Evolutionary conservation across 2,797 vertebrate species (phyloP).

Genomic region (Sebastes itinus): DNA sequence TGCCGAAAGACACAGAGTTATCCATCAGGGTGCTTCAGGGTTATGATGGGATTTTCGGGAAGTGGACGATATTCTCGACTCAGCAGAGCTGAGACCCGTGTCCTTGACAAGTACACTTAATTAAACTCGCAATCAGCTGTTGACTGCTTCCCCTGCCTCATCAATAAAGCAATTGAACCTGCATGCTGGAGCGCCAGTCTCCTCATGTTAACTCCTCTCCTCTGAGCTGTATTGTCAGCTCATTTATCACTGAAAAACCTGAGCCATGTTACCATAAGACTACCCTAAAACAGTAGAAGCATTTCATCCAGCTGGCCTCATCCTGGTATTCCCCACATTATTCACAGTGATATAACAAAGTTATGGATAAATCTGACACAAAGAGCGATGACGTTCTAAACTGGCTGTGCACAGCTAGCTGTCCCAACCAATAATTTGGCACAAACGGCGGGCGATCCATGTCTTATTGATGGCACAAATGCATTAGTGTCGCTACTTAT

Average conservation of each 20-base stretch:
- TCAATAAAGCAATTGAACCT: constrained; percentile 57
- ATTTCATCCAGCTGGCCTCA: neutral
- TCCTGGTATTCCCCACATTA: neutral
- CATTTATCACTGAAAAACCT: constrained; percentile 23
- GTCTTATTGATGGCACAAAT: constrained; percentile 15
- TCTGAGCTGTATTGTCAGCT: constrained; percentile 8
- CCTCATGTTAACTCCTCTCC: constrained; percentile 34
- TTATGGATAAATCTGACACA: neutral
- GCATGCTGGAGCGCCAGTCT: constrained; percentile 19
- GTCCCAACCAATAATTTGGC: neutral
- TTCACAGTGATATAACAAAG: neutral
- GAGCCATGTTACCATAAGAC: neutral
- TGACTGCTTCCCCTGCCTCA: constrained; percentile 50
- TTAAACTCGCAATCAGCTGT: constrained; percentile 67
- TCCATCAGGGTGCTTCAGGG: constrained; percentile 22
- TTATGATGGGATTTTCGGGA: constrained; percentile 45
- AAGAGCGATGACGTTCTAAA: neutral
- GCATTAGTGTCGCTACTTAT: neutral
- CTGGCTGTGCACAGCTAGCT: neutral
- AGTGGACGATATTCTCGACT: constrained; percentile 21
- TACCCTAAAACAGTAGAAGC: neutral
- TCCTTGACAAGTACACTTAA: constrained; percentile 67
- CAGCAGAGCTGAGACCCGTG: constrained; percentile 32
- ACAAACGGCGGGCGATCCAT: neutral
- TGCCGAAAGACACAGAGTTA: constrained; percentile 24